phyloP scores from a whole-genome alignment of 1,140 invertebrate genomes.

The Nebria ingens region DNA sequence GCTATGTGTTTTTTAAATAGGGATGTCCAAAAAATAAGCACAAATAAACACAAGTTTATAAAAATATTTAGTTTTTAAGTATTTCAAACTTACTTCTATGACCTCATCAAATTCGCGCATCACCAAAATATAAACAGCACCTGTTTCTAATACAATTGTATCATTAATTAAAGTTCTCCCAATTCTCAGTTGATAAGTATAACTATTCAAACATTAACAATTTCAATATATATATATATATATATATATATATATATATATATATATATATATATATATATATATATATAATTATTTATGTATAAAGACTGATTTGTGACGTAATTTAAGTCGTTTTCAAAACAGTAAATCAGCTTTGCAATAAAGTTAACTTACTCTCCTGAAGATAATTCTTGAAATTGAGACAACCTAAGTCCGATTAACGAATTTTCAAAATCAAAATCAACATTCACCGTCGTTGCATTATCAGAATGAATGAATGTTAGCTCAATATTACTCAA shows the following conservation, averaged over 20 bases:
- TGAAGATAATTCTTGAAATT: neutral
- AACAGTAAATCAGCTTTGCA: conserved; percentile 26
- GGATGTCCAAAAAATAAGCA: conserved; percentile 14
- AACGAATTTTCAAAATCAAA: too few relatives aligned
- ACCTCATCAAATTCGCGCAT: conserved; percentile 26
- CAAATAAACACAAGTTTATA: too few relatives aligned
- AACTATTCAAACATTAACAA: neutral
- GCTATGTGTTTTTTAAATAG: neutral
- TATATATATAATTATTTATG: neutral
- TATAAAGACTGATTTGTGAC: conserved; percentile 33
- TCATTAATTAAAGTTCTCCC: too few relatives aligned
- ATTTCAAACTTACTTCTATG: too few relatives aligned
- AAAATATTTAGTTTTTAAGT: too few relatives aligned
- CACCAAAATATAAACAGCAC: conserved; percentile 7
- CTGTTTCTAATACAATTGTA: neutral
- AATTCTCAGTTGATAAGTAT: neutral
- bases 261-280: too few relatives aligned
- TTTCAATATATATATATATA: conserved; percentile 12
- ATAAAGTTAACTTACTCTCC: conserved; percentile 5
- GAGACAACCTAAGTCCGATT: neutral
- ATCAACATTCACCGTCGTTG: too few relatives aligned
- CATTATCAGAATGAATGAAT: too few relatives aligned
- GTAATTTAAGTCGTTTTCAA: conserved; percentile 35
- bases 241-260: too few relatives aligned
- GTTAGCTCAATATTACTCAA: too few relatives aligned